Evolutionary conservation across 2,113 vertebrate genomes (phyloP).

Genomic region (Solenodon paradoxus): DNA sequence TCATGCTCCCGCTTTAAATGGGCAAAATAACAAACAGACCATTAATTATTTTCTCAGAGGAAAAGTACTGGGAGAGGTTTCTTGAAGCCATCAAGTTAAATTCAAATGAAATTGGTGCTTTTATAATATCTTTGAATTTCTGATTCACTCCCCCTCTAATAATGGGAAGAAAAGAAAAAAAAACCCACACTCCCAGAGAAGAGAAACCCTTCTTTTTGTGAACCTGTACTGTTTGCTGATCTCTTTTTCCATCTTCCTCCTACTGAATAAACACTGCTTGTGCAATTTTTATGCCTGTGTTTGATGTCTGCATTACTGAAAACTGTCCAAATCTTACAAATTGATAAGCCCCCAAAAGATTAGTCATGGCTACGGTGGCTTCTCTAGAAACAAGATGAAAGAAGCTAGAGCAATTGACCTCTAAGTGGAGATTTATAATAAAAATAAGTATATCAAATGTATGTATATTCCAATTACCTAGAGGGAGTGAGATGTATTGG

Average conservation of each 20-base stretch:
- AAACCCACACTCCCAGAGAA: neutral
- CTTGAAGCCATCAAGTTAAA: neutral
- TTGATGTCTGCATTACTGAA: neutral
- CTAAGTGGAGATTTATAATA: neutral
- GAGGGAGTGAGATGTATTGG: neutral
- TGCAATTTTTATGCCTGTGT: neutral
- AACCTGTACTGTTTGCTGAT: neutral
- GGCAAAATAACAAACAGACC: neutral
- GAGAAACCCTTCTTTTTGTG: neutral
- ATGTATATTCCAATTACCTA: neutral
- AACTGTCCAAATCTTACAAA: slow-evolving; percentile 14
- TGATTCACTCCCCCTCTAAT: neutral
- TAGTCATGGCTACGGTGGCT: neutral
- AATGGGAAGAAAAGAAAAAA: neutral
- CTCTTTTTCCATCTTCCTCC: neutral
- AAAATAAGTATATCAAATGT: neutral
- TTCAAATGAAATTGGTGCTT: neutral
- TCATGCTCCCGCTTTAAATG: neutral
- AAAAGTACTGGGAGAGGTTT: slow-evolving; percentile 29
- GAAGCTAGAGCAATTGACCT: neutral
- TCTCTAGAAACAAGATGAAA: neutral
- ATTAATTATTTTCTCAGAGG: neutral
- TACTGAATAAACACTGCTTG: neutral
- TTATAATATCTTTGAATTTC: neutral
- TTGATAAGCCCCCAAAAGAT: slow-evolving; percentile 28